Conservation (phyloP, 2,888 invertebrate species). For the Oeneis ivallda region DNA sequence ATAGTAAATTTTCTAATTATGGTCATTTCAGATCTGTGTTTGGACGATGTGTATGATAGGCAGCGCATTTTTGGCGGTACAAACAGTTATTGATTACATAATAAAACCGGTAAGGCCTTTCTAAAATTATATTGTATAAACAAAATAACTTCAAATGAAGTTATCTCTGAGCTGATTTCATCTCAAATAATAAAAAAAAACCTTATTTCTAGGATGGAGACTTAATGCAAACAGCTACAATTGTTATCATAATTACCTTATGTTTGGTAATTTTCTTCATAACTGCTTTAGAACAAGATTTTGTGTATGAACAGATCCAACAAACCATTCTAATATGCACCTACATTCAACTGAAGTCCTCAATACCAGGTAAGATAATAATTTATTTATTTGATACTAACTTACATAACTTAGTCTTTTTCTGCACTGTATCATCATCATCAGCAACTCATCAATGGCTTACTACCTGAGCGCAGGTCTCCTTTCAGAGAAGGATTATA, state of each 20-base stretch:
- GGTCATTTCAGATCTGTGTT: neutral
- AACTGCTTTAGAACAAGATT: slow-evolving; percentile 43
- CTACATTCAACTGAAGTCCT: slow-evolving; percentile 57
- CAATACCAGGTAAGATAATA: slow-evolving; percentile 46
- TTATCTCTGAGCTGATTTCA: neutral
- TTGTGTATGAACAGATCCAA: slow-evolving; percentile 56
- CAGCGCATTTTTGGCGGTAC: neutral
- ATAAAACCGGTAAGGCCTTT: neutral
- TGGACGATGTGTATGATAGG: neutral
- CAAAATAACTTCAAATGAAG: too few relatives aligned
- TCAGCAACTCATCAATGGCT: too few relatives aligned
- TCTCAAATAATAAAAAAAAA: neutral
- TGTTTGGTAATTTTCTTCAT: neutral
- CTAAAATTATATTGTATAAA: too few relatives aligned
- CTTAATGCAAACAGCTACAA: neutral
- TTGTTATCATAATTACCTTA: neutral
- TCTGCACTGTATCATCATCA: too few relatives aligned
- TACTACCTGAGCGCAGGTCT: too few relatives aligned
- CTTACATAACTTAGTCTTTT: too few relatives aligned
- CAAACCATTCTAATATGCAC: slow-evolving; percentile 61
- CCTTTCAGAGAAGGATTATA: too few relatives aligned
- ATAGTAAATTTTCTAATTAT: neutral
- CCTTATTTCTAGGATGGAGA: neutral
- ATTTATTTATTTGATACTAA: too few relatives aligned
- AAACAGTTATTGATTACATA: neutral